Conservation (phyloP, 2,888 invertebrate genomes). For the Molanna angustata region DNA sequence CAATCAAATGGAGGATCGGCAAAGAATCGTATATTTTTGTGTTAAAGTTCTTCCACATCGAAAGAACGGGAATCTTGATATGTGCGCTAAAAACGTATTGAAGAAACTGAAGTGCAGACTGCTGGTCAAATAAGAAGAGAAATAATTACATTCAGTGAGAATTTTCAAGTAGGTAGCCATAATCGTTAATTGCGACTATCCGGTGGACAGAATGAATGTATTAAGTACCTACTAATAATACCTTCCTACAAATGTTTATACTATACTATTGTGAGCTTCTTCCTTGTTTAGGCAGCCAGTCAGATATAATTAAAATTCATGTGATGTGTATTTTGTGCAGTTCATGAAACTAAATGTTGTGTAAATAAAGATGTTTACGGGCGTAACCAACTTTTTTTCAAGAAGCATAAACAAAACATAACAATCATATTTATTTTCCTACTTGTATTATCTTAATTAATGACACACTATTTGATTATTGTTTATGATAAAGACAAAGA, state of each 20-base stretch:
- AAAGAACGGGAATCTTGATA: too few relatives aligned
- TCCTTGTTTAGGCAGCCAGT: conserved; percentile 14
- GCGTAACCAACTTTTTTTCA: background rate
- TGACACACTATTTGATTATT: background rate
- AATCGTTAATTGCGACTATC: conserved; percentile 25
- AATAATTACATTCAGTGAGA: conserved; percentile 16
- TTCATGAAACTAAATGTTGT: background rate
- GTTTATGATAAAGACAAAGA: background rate
- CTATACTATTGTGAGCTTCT: conserved; percentile 3
- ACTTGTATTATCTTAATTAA: background rate
- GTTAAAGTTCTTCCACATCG: too few relatives aligned
- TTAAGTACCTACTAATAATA: too few relatives aligned
- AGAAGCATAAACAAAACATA: background rate
- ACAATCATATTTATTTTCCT: too few relatives aligned
- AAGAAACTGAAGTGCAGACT: too few relatives aligned
- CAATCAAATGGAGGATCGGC: too few relatives aligned
- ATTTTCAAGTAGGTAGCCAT: conserved; percentile 14
- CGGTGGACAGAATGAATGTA: conserved; percentile 13
- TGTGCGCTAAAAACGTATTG: too few relatives aligned
- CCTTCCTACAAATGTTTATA: background rate
- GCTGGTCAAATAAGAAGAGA: conserved; percentile 7
- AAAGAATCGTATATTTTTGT: too few relatives aligned
- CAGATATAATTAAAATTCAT: conserved; percentile 10
- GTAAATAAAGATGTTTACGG: background rate
- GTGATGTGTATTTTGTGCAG: conserved; percentile 13